phyloP scores from a whole-genome alignment of 2,113 vertebrate genomes.

The Neofelis nebulosa region DNA sequence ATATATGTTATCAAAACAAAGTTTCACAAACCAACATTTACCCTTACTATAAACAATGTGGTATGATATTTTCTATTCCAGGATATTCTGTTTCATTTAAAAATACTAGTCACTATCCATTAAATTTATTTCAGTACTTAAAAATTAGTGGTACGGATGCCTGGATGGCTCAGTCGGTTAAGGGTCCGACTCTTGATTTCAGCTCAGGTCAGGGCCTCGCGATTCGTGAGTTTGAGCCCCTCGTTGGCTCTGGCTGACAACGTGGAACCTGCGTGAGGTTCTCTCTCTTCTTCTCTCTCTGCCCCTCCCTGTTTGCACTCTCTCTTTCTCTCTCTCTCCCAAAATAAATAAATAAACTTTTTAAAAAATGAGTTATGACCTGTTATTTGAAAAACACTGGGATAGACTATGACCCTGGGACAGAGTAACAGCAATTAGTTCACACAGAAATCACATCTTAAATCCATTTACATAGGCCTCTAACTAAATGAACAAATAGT shows the following conservation, averaged over 20 bases:
- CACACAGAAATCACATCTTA: background rate
- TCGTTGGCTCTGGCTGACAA: too few relatives aligned
- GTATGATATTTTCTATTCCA: background rate
- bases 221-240: too few relatives aligned
- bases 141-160: background rate
- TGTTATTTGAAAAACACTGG: background rate
- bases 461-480: background rate
- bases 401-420: background rate
- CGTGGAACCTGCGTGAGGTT: too few relatives aligned
- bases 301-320: too few relatives aligned
- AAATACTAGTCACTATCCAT: background rate
- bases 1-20: constrained; percentile 2
- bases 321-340: too few relatives aligned
- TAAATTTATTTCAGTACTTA: background rate
- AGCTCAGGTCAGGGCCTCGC: too few relatives aligned
- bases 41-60: background rate
- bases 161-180: too few relatives aligned
- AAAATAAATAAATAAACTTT: too few relatives aligned
- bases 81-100: background rate
- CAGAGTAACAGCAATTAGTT: background rate
- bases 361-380: background rate
- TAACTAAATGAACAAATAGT: background rate
- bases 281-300: too few relatives aligned
- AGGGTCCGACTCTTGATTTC: too few relatives aligned
- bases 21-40: background rate